Conservation (phyloP, 1,140 invertebrate species). For the Palaemon carinicauda region DNA sequence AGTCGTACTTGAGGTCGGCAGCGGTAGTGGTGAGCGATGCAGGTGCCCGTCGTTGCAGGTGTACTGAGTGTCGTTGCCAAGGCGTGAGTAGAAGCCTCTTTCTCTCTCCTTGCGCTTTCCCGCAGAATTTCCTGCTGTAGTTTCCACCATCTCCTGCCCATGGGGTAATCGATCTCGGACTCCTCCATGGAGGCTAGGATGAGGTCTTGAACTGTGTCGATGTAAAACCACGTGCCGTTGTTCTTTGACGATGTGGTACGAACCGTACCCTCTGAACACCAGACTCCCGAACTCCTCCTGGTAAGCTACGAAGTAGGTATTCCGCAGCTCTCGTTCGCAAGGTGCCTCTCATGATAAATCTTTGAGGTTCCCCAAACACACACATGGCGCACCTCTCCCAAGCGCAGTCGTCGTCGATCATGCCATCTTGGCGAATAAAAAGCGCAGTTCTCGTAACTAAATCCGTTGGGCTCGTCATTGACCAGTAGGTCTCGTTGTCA, state of each 20-base stretch:
- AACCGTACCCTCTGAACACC: conserved; percentile 50
- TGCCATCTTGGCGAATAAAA: conserved; percentile 10
- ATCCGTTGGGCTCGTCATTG: conserved; percentile 52
- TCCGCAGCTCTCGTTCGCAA: conserved; percentile 50
- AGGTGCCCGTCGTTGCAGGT: conserved; percentile 65
- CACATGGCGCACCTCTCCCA: conserved; percentile 35
- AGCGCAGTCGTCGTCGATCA: conserved; percentile 50
- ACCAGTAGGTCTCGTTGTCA: conserved; percentile 10
- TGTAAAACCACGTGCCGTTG: conserved; percentile 34
- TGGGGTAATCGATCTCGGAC: conserved; percentile 32
- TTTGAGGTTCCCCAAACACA: conserved; percentile 24
- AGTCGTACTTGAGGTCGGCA: conserved; percentile 77
- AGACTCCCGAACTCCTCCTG: conserved; percentile 37
- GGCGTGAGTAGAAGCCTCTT: conserved; percentile 28
- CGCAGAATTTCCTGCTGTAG: conserved; percentile 23
- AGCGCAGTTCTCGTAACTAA: conserved; percentile 45
- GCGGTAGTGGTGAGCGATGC: conserved; percentile 64
- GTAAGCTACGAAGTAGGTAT: conserved; percentile 45
- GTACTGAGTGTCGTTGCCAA: conserved; percentile 62
- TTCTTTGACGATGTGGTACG: conserved; percentile 37
- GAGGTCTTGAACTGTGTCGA: neutral
- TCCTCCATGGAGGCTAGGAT: conserved; percentile 41
- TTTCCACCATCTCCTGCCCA: conserved; percentile 50
- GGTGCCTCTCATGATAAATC: conserved; percentile 38
- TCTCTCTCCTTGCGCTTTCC: neutral